Conservation (phyloP, 2,113 vertebrate genomes). For the Anser brachyrhynchus region DNA sequence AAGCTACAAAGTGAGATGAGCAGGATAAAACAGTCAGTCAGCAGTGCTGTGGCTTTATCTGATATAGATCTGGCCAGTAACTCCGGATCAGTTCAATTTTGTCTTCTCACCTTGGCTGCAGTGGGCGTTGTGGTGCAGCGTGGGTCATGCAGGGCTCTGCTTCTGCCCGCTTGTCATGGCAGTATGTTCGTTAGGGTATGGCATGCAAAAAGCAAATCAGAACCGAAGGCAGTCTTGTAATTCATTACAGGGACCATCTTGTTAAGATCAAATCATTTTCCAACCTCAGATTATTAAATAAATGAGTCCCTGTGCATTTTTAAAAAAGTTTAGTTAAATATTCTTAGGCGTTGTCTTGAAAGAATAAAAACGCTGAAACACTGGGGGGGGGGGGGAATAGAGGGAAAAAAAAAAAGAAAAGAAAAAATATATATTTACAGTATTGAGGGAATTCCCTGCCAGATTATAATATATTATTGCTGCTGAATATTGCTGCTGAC, state of each 20-base stretch:
- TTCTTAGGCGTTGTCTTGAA: neutral
- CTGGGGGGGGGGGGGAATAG: neutral
- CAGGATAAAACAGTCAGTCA: neutral
- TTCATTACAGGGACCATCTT: neutral
- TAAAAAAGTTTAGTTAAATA: neutral
- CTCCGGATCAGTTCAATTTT: neutral
- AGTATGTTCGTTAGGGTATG: neutral
- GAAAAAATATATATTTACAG: neutral
- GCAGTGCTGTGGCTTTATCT: neutral
- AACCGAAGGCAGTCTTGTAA: neutral
- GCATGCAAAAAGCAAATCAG: neutral
- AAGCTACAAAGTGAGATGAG: neutral
- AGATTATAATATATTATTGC: neutral
- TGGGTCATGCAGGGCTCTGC: neutral
- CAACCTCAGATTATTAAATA: neutral
- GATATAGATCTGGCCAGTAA: accelerated
- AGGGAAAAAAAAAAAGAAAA: neutral
- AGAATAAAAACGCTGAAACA: neutral
- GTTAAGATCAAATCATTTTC: neutral
- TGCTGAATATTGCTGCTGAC: neutral
- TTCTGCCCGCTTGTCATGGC: neutral
- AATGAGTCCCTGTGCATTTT: neutral
- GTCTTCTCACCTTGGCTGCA: neutral
- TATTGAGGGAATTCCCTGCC: constrained; percentile 12
- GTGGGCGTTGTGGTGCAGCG: neutral